Evolutionary conservation across 1,140 invertebrate genomes (phyloP).

Genomic region (Gonioctena quinquepunctata): DNA sequence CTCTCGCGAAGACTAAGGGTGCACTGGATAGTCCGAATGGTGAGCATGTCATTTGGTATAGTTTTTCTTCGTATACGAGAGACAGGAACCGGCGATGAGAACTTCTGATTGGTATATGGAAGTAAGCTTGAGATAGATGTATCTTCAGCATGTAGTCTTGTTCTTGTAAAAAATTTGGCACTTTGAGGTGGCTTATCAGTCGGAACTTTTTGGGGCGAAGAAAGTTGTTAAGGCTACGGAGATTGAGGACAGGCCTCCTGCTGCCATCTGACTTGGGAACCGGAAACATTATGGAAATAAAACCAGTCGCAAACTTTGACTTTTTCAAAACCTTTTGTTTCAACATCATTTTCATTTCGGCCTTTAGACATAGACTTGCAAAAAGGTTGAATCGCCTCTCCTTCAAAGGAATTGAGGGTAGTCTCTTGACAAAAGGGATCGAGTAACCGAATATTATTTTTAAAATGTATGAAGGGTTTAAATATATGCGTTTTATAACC

Average conservation of each 20-base stretch:
- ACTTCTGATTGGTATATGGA: conserved; percentile 14
- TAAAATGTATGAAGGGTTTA: too few species aligned
- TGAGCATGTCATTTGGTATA: conserved; percentile 47
- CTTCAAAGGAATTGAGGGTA: too few species aligned
- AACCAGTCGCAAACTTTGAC: neutral
- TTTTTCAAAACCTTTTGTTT: neutral
- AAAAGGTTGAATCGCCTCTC: neutral
- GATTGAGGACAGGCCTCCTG: conserved; percentile 9
- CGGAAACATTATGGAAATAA: conserved; percentile 17
- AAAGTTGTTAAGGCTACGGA: neutral
- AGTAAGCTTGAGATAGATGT: conserved; percentile 16
- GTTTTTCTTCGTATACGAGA: conserved; percentile 7
- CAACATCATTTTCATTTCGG: neutral
- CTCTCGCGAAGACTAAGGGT: conserved; percentile 36
- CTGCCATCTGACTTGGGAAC: conserved; percentile 2
- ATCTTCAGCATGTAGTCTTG: conserved; percentile 13
- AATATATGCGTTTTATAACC: neutral
- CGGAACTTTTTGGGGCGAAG: conserved; percentile 21
- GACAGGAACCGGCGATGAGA: conserved; percentile 34
- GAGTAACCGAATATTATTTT: too few species aligned
- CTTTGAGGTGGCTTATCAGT: conserved; percentile 14
- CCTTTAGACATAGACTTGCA: neutral
- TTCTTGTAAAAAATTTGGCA: conserved; percentile 8
- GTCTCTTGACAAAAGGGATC: too few species aligned
- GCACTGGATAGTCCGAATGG: conserved; percentile 41